These are phyloP conservation scores for Gonioctena quinquepunctata DNA, from an alignment of 1,140 invertebrate genomes.

Conservation along the genomic window DNA sequence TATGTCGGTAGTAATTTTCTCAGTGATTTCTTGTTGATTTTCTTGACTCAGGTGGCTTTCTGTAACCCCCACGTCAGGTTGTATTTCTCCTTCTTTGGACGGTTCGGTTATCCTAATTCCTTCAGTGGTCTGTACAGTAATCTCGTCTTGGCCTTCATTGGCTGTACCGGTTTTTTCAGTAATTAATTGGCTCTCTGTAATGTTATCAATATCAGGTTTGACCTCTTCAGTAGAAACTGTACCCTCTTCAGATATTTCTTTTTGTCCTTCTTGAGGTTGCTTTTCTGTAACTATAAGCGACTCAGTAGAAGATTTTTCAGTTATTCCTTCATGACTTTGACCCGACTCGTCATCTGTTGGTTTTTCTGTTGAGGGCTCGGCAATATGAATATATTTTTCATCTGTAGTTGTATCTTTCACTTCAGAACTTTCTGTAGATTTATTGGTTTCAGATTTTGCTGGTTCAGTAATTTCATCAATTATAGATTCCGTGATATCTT, in stretches of 20 bases:
- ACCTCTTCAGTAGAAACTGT: not conserved
- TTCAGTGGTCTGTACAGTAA: slow-evolving; percentile 20
- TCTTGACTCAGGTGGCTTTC: not conserved
- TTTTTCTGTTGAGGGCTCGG: not conserved
- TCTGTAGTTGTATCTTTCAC: not conserved
- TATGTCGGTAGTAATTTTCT: not conserved
- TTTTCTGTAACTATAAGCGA: slow-evolving; percentile 2
- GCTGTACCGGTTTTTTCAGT: not conserved
- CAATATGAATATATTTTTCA: slow-evolving; percentile 13
- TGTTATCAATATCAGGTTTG: not conserved
- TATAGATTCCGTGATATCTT: too few relatives aligned
- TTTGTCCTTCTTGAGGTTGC: not conserved
- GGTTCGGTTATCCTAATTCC: not conserved
- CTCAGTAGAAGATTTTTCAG: slow-evolving; percentile 11
- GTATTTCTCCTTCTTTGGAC: not conserved
- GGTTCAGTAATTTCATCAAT: not conserved
- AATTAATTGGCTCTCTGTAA: not conserved
- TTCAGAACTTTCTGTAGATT: not conserved
- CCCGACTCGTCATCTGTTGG: slow-evolving; percentile 13
- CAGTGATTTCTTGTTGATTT: not conserved
- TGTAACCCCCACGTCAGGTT: slow-evolving; percentile 11
- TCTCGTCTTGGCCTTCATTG: too few relatives aligned
- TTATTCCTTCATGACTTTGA: too few relatives aligned
- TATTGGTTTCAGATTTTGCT: not conserved
- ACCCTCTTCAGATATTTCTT: not conserved